phyloP scores from a whole-genome alignment of 1,140 invertebrate genomes.

The Chionoecetes opilio region DNA sequence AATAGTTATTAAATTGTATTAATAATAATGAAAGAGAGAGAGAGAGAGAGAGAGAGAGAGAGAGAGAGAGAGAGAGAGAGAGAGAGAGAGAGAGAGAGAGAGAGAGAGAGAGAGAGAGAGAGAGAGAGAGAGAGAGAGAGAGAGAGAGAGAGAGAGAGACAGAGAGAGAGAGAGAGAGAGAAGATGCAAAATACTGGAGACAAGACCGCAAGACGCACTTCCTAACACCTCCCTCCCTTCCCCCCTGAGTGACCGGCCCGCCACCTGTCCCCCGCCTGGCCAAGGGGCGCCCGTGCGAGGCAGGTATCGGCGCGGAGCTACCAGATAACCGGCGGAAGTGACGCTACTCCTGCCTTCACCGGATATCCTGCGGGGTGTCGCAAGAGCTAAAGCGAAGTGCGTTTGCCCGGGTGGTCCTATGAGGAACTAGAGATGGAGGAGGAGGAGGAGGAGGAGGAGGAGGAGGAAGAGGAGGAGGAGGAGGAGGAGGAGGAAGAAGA shows the following conservation, averaged over 20 bases:
- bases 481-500: background rate
- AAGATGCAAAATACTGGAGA: too few relatives aligned
- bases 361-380: slow-evolving; percentile 69
- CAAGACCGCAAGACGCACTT: background rate
- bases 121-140: too few relatives aligned
- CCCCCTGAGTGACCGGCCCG: background rate
- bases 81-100: too few relatives aligned
- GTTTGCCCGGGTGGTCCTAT: background rate
- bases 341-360: slow-evolving; percentile 62
- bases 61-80: too few relatives aligned
- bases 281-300: background rate
- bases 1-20: too few relatives aligned
- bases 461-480: background rate
- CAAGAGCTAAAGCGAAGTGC: background rate
- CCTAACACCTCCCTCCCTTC: background rate
- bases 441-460: background rate
- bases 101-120: too few relatives aligned
- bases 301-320: slow-evolving; percentile 47
- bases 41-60: too few relatives aligned
- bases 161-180: too few relatives aligned
- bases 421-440: background rate
- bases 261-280: background rate
- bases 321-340: slow-evolving; percentile 72
- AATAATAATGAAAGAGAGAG: too few relatives aligned
- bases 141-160: too few relatives aligned